phyloP scores from a whole-genome alignment of 2,888 invertebrate species.

The Tridacna gigas region DNA sequence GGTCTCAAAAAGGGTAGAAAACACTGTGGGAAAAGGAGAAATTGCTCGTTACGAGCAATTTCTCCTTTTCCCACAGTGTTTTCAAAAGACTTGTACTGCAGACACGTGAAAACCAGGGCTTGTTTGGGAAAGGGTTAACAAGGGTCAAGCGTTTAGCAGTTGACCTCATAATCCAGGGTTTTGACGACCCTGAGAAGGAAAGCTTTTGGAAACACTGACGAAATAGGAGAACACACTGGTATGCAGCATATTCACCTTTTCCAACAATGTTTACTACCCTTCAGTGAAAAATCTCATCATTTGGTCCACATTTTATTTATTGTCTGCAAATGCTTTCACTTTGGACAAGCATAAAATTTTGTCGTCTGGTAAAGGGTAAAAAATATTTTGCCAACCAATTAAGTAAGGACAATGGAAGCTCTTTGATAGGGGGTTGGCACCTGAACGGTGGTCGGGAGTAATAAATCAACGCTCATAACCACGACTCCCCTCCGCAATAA shows the following conservation, averaged over 20 bases:
- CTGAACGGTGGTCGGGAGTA: background rate
- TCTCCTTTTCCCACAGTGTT: no score
- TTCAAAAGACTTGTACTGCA: no score
- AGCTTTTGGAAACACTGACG: background rate
- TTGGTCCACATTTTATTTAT: no score
- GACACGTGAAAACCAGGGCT: no score
- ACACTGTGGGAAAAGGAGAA: no score
- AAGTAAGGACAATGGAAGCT: background rate
- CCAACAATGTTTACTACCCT: background rate
- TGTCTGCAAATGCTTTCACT: background rate
- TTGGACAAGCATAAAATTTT: background rate
- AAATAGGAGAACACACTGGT: background rate
- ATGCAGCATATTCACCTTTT: background rate
- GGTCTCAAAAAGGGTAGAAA: no score
- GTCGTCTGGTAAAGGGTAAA: background rate
- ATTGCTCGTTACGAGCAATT: no score
- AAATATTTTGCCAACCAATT: background rate
- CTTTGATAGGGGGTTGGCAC: background rate
- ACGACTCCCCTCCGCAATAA: background rate
- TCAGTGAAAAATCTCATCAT: background rate
- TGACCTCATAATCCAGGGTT: background rate
- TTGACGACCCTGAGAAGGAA: background rate
- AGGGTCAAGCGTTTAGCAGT: background rate
- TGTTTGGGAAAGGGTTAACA: no score
- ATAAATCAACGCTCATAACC: background rate